phyloP scores from a whole-genome alignment of 1,140 invertebrate genomes.

The Ruditapes philippinarum region DNA sequence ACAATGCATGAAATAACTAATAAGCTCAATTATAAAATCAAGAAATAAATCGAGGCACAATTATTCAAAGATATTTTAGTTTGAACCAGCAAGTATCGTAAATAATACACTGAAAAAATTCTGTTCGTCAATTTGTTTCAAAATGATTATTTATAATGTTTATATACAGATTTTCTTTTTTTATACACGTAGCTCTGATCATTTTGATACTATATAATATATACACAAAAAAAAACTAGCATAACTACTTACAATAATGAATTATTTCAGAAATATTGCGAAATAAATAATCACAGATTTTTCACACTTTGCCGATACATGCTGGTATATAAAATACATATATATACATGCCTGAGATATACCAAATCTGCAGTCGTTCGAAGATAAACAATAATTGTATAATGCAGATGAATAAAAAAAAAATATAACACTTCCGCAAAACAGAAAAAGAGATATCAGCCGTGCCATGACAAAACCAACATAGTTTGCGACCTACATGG shows the following conservation, averaged over 20 bases:
- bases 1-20: neutral
- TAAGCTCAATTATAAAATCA: neutral
- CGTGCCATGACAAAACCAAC: no score
- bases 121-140: neutral
- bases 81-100: neutral
- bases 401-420: neutral
- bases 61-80: neutral
- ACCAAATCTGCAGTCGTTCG: neutral
- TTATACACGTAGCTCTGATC: no score
- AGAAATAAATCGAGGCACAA: neutral
- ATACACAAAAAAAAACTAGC: no score
- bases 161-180: no score
- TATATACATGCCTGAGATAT: constrained; percentile 46
- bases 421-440: constrained; percentile 2
- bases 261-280: neutral
- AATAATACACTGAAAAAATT: neutral
- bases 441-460: neutral
- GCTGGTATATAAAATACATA: constrained; percentile 10
- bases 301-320: constrained; percentile 31
- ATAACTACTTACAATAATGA: neutral
- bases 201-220: no score
- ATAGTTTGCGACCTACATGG: no score
- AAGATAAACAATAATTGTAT: neutral
- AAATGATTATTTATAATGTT: no score
- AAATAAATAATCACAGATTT: constrained; percentile 29